Evolutionary conservation across 2,888 invertebrate genomes (phyloP), one percentile per base, ranked within the genome.

Genomic region (Drosophila multiciliata): DNA sequence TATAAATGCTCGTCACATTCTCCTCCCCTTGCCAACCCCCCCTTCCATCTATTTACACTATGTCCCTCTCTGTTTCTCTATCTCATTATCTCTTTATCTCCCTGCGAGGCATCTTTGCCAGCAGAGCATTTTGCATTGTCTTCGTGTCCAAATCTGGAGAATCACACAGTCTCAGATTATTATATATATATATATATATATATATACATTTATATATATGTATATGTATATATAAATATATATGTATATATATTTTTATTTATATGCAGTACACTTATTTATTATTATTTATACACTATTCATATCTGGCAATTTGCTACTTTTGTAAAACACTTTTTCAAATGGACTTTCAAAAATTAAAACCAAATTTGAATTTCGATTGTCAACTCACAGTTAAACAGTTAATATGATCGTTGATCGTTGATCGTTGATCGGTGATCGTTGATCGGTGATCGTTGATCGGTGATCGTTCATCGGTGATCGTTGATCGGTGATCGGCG

Each of bases 1-100:
- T 77, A 72, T 26, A 9, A 26, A 49, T 72, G 75, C 61, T 70
- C 69, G 69, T 78, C 72, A 64, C 67, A 69, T 66, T 60, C 26
- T 26, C 2, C 50, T 33, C 35, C 32, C 20, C 7, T 23, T 23
- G 1, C 64, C 32, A 12, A 35, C 23, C 45, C 29, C 23, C 60
- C 33, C 17, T 15, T n/a, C 5, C 6, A 5, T 23, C 1, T 2
- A 26, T 26, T 26, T 4, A 26, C 35, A 32, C 38, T 45, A n/a
- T 15, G 20, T 26, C 36, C 17, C n/a, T 45, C 26, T 52, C 29
- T 11, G 5, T 20, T 52, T 35, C 36, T 11, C 11, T 45, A 32
- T 15, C 26, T 11, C 57, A 59, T 23, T 12, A 42, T 45, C 26
- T 11, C 57, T 59, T 23, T 12, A 42, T 45, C 32, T 29, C 8